A percentile compares a stretch with the other conserved stretches of the same genome.
Conservation (phyloP, 2,888 invertebrate species). For the Elaeidobius kamerunicus region DNA sequence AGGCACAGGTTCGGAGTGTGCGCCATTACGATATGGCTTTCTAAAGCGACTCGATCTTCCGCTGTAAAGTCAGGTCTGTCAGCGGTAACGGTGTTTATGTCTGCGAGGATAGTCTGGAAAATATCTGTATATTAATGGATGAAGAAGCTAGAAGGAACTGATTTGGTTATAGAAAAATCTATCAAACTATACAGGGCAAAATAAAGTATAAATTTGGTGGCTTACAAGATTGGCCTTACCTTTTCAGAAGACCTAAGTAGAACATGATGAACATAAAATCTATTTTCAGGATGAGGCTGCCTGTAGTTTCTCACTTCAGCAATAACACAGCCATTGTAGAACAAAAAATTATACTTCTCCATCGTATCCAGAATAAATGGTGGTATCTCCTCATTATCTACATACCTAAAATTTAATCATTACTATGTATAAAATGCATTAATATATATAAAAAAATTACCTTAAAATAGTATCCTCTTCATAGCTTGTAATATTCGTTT, state of each 20-base stretch:
- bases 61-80: constrained; percentile 59
- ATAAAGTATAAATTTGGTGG: too few relatives aligned
- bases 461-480: constrained; percentile 85
- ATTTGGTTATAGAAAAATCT: too few relatives aligned
- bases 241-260: too few relatives aligned
- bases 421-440: too few relatives aligned
- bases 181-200: too few relatives aligned
- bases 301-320: constrained; percentile 88
- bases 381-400: constrained; percentile 89
- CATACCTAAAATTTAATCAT: constrained; percentile 53
- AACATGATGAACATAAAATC: constrained; percentile 83
- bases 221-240: too few relatives aligned
- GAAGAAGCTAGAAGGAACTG: too few relatives aligned
- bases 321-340: constrained; percentile 89
- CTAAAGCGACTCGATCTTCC: constrained; percentile 74
- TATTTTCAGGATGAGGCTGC: constrained; percentile 71
- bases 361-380: constrained; percentile 81
- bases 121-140: too few relatives aligned
- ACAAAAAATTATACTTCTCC: constrained; percentile 80
- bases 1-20: constrained; percentile 85
- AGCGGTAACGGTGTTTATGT: constrained; percentile 45
- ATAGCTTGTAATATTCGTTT: constrained; percentile 81
- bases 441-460: too few relatives aligned
- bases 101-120: constrained; percentile 44
- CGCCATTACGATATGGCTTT: constrained; percentile 81